phyloP scores from a whole-genome alignment of 2,113 vertebrate species.

The Paedocypris sp. region DNA sequence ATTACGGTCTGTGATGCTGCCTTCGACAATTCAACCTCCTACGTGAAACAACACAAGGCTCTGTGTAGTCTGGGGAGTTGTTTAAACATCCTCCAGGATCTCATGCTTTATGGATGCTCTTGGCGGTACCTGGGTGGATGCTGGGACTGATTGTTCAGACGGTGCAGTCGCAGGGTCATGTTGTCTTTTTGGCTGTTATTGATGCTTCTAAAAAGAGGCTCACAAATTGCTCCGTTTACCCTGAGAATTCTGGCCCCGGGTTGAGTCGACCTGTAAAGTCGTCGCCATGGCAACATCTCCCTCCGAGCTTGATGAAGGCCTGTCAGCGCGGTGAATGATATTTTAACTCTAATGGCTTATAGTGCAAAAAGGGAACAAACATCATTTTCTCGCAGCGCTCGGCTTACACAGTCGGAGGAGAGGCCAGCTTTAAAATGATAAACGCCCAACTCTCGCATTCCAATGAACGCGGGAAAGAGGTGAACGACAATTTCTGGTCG shows the following conservation, averaged over 20 bases:
- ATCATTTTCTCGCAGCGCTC: background rate
- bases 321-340: slow-evolving; percentile 15
- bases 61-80: too few relatives aligned
- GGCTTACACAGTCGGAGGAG: background rate
- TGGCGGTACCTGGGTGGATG: background rate
- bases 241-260: slow-evolving; percentile 31
- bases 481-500: too few relatives aligned
- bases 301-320: slow-evolving; percentile 6
- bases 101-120: background rate
- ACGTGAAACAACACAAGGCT: too few relatives aligned
- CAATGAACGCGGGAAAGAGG: too few relatives aligned
- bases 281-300: slow-evolving; percentile 37
- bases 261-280: slow-evolving; percentile 20
- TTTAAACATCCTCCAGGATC: too few relatives aligned
- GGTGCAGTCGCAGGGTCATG: slow-evolving; percentile 14
- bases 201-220: slow-evolving; percentile 34
- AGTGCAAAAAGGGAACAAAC: slow-evolving; percentile 12
- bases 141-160: slow-evolving; percentile 8
- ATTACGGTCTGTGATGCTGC: too few relatives aligned
- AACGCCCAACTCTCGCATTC: too few relatives aligned
- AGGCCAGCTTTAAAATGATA: background rate
- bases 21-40: too few relatives aligned
- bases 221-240: slow-evolving; percentile 32
- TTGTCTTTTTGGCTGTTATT: slow-evolving; percentile 33
- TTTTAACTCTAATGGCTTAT: slow-evolving; percentile 27